Evolutionary conservation across 2,888 invertebrate genomes (phyloP), one percentile per base, ranked within the genome.

Genomic region (Drosophila helvetica): DNA sequence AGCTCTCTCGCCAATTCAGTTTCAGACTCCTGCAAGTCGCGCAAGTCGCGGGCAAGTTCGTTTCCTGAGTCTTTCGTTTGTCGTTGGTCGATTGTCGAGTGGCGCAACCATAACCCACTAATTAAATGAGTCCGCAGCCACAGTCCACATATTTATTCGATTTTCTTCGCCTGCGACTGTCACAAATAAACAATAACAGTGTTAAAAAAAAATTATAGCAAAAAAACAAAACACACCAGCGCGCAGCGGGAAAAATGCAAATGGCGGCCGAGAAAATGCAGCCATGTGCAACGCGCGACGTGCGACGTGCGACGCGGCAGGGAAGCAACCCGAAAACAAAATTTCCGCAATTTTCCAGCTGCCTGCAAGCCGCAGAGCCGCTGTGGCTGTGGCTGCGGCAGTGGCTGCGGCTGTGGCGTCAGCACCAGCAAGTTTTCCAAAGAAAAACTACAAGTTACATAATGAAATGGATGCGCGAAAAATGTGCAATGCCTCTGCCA

Each of bases 391-490:
- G 22, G 5, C 22, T 22, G 22, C 22, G 22, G 22, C 22, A 2
- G 19, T 2, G 19, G 19, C 19, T 19, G 19, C 2, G 19, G 19
- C 19, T 22, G 22, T n/a, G n/a, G 19, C 47, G 51, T 50, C 33
- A 51, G 51, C 52, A 70, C 55, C 67, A 60, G 55, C 70, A 60
- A 74, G 63, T 73, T 77, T 70, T 57, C 55, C 30, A 76, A 48
- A 51, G 59, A 58, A 77, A 82, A 78, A 84, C 82, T 72, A 55
- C 74, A 71, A 65, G 86, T 84, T 84, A 68, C 85, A 85, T 84
- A 85, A 87, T 87, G 88, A 81, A 86, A 88, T 87, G 74, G 88
- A 88, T 86, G 86, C 86, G 88, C 88, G 79, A 86, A 86, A 81
- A 83, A 81, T 78, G 79, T 83, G 83, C 85, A 87, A 83, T 76